Conservation (phyloP, 2,113 vertebrate genomes). For the Plotosus lineatus region DNA sequence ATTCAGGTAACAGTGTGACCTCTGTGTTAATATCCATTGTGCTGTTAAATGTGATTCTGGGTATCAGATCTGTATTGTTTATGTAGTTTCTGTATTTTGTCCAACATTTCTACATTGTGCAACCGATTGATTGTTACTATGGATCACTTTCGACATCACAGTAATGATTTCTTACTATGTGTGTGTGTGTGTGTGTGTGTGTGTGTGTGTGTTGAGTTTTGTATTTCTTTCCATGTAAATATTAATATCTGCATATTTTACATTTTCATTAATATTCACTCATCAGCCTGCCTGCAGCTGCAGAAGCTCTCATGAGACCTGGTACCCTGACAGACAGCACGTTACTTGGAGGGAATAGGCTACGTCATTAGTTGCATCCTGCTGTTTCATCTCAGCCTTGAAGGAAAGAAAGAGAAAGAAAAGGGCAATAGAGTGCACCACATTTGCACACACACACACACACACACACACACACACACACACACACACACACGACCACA, state of each 20-base stretch:
- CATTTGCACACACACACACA: slow-evolving; percentile 25
- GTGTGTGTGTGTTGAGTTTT: background rate
- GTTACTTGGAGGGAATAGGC: background rate
- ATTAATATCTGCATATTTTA: background rate
- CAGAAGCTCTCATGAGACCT: background rate
- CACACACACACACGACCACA: background rate
- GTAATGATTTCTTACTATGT: background rate
- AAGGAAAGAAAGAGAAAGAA: slow-evolving; percentile 5
- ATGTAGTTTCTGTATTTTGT: background rate
- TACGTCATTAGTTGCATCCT: slow-evolving; percentile 5
- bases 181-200: background rate
- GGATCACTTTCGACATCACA: background rate
- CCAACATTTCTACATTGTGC: background rate
- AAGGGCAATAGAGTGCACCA: background rate
- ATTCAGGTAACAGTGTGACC: background rate
- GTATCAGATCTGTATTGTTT: background rate
- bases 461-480: slow-evolving; percentile 18
- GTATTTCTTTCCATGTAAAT: background rate
- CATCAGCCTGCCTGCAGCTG: background rate
- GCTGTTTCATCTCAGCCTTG: slow-evolving; percentile 18
- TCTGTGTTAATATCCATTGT: background rate
- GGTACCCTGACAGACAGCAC: background rate
- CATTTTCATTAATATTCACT: background rate
- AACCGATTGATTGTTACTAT: background rate
- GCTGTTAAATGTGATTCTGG: background rate